Percentiles rank a stretch among this genome's conserved stretches.
These are phyloP conservation scores for Drosophila punjabiensis DNA, from an alignment of 1,140 invertebrate genomes.

Conservation along the genomic window DNA sequence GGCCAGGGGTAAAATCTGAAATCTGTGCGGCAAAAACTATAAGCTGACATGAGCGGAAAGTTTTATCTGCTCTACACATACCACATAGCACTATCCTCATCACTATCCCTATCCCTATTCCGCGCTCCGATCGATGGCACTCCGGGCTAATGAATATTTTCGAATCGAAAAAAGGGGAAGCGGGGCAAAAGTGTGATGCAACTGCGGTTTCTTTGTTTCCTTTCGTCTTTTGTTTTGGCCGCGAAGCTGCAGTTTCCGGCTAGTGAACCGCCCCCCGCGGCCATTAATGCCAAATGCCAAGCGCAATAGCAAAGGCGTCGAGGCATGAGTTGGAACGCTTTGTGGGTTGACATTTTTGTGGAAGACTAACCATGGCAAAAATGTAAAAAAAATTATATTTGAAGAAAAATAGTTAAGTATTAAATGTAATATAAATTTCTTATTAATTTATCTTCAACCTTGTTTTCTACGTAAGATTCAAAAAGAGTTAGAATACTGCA, in stretches of 20 bases:
- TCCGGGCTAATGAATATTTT: constrained; percentile 77
- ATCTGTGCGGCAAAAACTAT: constrained; percentile 74
- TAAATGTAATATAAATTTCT: not conserved
- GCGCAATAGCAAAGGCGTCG: constrained; percentile 78
- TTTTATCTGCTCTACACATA: constrained; percentile 47
- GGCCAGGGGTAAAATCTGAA: constrained; percentile 56
- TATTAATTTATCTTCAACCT: no score
- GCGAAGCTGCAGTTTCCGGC: constrained; percentile 19
- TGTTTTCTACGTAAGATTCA: no score
- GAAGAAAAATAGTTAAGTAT: not conserved
- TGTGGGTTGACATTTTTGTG: constrained; percentile 56
- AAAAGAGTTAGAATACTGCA: no score
- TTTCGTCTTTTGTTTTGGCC: constrained; percentile 45
- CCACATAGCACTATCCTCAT: not conserved
- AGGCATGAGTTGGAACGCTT: constrained; percentile 74
- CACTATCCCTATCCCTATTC: not conserved
- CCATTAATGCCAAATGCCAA: constrained; percentile 74
- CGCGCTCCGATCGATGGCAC: constrained; percentile 52
- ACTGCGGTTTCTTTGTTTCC: constrained; percentile 73
- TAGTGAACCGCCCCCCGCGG: constrained; percentile 24
- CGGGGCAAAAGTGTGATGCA: constrained; percentile 46
- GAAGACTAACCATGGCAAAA: constrained; percentile 1
- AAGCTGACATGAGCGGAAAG: constrained; percentile 67
- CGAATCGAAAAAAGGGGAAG: constrained; percentile 26
- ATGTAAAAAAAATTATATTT: not conserved